Evolutionary conservation across 2,888 invertebrate species (phyloP), one percentile per base, ranked within the genome.

Genomic region (Nymphalis polychloros): DNA sequence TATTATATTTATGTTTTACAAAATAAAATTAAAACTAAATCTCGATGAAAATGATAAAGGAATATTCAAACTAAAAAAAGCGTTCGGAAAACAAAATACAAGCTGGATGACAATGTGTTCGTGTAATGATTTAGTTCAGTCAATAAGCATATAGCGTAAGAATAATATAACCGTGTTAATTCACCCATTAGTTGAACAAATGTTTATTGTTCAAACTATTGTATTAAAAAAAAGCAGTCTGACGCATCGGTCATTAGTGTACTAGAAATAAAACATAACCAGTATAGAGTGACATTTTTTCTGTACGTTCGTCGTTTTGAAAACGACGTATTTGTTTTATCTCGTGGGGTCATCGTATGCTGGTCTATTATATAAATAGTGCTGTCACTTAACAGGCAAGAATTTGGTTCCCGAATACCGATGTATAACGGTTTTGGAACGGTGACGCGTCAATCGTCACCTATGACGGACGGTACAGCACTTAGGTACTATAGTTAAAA

Each of bases 321-420:
- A 27, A 59, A 55, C n/a, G 13, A 19, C n/a, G 8, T 23, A 52
- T 8, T 59, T 41, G 48, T 55, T 3, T 6, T 5, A 50, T 35
- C 2, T 50, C 78, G 74, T 75, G 70, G 71, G 84, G 68, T 81
- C 84, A 78, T 64, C 66, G 75, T 76, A 78, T 64, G 73, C 71
- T 85, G 84, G 87, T 78, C 70, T 71, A 63, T 73, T 75, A 69
- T 89, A 90, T 87, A 87, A 88, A 90, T 90, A 89, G 89, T 84
- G 82, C 78, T 85, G 89, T 89, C 89, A 87, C 85, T 88, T 89
- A 86, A 79, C 87, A 79, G 80, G 71, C 77, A 78, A 77, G 79
- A 81, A 81, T 84, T 85, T 78, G 84, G 87, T 86, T 87, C 87
- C 87, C 85, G 88, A 88, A 89, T 89, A 81, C 89, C 87, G 81